Conservation (phyloP, 1,140 invertebrate species). For the Bombus confusus region DNA sequence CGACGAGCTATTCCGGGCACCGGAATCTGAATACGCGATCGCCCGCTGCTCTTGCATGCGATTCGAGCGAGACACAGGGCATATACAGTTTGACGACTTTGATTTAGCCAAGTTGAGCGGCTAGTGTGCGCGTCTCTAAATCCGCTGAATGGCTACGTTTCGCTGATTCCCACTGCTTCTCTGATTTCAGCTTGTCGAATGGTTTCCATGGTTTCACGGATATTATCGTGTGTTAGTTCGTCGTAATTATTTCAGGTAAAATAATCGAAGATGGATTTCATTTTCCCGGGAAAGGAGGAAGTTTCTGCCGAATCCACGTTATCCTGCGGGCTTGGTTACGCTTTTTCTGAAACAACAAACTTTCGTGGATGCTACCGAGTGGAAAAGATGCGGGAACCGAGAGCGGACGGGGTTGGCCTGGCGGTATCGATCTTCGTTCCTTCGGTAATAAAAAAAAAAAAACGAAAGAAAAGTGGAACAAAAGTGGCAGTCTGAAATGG, state of each 20-base stretch:
- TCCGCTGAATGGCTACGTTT: neutral
- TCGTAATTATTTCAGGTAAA: neutral
- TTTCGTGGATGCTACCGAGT: neutral
- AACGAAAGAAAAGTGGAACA: constrained; percentile 59
- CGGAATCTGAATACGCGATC: constrained; percentile 26
- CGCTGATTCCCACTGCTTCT: neutral
- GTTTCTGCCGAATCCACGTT: neutral
- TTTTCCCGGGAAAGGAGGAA: neutral
- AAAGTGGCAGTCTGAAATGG: constrained; percentile 58
- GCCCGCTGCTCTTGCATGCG: neutral
- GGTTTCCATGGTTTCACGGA: neutral
- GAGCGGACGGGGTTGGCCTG: neutral
- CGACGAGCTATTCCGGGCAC: constrained; percentile 13
- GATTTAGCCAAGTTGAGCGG: neutral
- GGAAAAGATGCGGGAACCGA: constrained; percentile 35
- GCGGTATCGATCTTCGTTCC: constrained; percentile 55
- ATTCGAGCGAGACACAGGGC: neutral
- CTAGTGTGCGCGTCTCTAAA: no score
- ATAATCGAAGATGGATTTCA: neutral
- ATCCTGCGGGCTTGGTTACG: neutral
- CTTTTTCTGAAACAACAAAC: constrained; percentile 4
- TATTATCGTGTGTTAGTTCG: neutral
- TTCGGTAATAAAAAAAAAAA: constrained; percentile 53
- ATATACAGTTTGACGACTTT: neutral
- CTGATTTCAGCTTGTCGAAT: neutral